Conservation (phyloP, 1,140 invertebrate genomes). For the Heliconius hermathena region DNA sequence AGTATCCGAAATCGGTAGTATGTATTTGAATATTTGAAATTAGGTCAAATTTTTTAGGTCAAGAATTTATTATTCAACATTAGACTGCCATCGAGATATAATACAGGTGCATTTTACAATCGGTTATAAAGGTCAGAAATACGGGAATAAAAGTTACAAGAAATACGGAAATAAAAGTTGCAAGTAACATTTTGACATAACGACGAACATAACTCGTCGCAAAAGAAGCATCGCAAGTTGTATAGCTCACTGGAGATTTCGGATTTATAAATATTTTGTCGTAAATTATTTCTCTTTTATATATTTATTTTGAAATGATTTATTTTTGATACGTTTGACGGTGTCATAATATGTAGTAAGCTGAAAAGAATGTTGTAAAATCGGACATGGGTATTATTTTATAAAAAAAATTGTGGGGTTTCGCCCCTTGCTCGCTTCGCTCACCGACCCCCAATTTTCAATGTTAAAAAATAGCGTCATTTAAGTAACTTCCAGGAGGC, state of each 20-base stretch:
- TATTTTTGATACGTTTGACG: neutral
- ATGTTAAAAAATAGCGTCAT: too few species aligned
- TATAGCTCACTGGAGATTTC: slow-evolving; percentile 16
- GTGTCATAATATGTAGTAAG: neutral
- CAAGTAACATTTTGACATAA: slow-evolving; percentile 24
- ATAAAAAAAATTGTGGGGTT: too few species aligned
- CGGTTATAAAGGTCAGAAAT: neutral
- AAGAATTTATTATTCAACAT: neutral
- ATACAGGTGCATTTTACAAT: slow-evolving; percentile 10
- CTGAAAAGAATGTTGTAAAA: neutral
- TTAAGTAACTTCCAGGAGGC: too few species aligned
- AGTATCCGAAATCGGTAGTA: neutral
- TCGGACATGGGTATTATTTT: too few species aligned
- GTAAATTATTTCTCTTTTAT: slow-evolving; percentile 6
- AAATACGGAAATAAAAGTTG: slow-evolving; percentile 21
- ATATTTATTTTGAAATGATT: neutral
- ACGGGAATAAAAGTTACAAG: neutral
- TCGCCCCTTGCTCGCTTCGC: too few species aligned
- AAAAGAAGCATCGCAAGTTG: slow-evolving; percentile 17
- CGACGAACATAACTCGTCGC: slow-evolving; percentile 17
- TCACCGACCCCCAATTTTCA: too few species aligned
- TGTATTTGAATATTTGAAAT: neutral
- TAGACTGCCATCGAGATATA: neutral
- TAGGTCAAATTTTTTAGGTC: neutral
- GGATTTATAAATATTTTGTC: slow-evolving; percentile 20